Evolutionary conservation across 2,797 vertebrate genomes (phyloP), one percentile per base, ranked within the genome.

Genomic region (Vespertilio murinus): DNA sequence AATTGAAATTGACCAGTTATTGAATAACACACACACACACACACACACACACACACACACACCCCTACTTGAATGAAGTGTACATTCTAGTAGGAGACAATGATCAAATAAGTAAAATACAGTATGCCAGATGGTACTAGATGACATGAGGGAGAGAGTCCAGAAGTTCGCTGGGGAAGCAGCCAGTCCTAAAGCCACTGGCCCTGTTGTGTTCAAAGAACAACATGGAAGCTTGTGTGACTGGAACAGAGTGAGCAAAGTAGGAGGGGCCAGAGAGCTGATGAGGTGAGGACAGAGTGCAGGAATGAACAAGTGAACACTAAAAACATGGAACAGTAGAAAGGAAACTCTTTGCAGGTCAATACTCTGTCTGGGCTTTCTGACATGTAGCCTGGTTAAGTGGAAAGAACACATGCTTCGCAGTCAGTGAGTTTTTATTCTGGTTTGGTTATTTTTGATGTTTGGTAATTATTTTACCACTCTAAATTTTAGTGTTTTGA

Each of bases 71-170:
- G 13, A 16, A 82, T 82, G 33, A 90, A 77, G 38, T 82, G 95
- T 94, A 87, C 17, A 61, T 93, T 90, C n/a, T 65, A 88, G 49
- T 30, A 80, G 54, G 59, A 94, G 42, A 96, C 33, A 79, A 10
- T 69, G 59, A 80, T 52, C 59, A 94, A 74, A 54, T 79, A 96
- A 78, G 30, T 61, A 86, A 95, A 84, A 88, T 33, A 75, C 5
- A 86, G 52, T 38, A 56, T 70, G 33, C 22, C 40, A 80, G 28
- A 61, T 75, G 16, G 56, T 73, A 86, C 47, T 56, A 79, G 54
- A 73, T 69, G 88, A 93, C 11, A 56, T 93, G 18, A 90, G 40
- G 73, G n/a, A 65, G 33, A n/a, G 14, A 69, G 64, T 61, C 49
- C 45, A 45, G 42, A 30, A 30, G 9, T 22, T 74, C 73, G 38